Conservation (phyloP, 2,888 invertebrate genomes). For the Amphimallon solstitiale region DNA sequence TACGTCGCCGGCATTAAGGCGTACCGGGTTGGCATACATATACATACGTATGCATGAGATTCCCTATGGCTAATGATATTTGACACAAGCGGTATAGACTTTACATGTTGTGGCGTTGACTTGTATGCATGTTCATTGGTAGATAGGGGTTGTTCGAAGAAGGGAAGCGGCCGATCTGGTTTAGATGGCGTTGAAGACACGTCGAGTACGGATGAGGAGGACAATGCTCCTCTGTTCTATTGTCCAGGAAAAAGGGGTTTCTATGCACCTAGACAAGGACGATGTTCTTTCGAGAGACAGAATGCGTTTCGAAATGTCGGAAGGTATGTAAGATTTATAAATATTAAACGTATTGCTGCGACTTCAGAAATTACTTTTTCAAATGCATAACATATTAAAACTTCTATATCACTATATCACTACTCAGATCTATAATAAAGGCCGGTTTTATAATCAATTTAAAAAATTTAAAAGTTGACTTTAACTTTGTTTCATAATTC, state of each 20-base stretch:
- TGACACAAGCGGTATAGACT: too few species aligned
- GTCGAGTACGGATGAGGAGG: slow-evolving; percentile 71
- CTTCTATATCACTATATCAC: too few species aligned
- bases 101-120: slow-evolving; percentile 56
- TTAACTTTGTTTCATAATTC: too few species aligned
- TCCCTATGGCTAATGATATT: too few species aligned
- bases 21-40: too few species aligned
- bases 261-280: slow-evolving; percentile 94
- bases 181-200: slow-evolving; percentile 62
- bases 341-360: background rate
- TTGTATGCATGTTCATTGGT: slow-evolving; percentile 85
- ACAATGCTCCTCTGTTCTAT: slow-evolving; percentile 90
- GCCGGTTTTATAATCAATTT: too few species aligned
- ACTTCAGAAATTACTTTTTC: too few species aligned
- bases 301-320: slow-evolving; percentile 99
- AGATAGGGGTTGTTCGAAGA: slow-evolving; percentile 68
- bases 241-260: slow-evolving; percentile 96
- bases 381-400: too few species aligned
- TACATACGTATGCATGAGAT: too few species aligned
- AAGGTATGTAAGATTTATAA: slow-evolving; percentile 70
- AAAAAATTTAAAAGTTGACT: too few species aligned
- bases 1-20: too few species aligned
- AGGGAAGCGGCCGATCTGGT: slow-evolving; percentile 56
- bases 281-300: slow-evolving; percentile 88
- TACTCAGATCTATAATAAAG: too few species aligned